Conservation (phyloP, 2,888 invertebrate species). For the Eudemis profundana region DNA sequence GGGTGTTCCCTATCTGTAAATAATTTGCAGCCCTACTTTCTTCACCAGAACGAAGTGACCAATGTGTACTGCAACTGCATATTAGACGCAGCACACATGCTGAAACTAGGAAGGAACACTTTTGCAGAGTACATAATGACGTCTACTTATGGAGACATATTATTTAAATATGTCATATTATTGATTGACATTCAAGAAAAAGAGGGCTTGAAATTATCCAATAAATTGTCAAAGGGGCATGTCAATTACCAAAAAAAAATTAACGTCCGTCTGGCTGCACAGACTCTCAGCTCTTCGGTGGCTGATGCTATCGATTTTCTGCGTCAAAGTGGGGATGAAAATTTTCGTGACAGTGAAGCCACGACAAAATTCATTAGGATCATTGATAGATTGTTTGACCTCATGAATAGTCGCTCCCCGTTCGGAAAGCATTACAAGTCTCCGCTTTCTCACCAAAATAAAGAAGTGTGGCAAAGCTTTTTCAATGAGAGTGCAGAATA, state of each 20-base stretch:
- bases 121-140: neutral
- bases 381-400: neutral
- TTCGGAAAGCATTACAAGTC: neutral
- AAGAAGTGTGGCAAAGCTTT: neutral
- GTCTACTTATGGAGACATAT: neutral
- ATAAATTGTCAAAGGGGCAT: neutral
- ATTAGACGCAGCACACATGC: neutral
- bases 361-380: neutral
- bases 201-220: neutral
- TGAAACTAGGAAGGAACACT: neutral
- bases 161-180: neutral
- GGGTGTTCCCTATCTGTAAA: neutral
- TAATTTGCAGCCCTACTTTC: neutral
- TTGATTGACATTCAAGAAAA: neutral
- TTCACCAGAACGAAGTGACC: neutral
- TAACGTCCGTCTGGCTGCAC: neutral
- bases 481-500: neutral
- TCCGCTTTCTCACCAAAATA: neutral
- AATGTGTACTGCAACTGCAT: constrained; percentile 1
- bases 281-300: neutral
- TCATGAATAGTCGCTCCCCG: neutral
- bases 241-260: neutral
- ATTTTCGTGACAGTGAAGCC: neutral
- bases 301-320: neutral
- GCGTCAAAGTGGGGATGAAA: neutral